These are phyloP conservation scores for Dinomys branickii DNA, from an alignment of 2,113 vertebrate genomes.

Conservation along the genomic window DNA sequence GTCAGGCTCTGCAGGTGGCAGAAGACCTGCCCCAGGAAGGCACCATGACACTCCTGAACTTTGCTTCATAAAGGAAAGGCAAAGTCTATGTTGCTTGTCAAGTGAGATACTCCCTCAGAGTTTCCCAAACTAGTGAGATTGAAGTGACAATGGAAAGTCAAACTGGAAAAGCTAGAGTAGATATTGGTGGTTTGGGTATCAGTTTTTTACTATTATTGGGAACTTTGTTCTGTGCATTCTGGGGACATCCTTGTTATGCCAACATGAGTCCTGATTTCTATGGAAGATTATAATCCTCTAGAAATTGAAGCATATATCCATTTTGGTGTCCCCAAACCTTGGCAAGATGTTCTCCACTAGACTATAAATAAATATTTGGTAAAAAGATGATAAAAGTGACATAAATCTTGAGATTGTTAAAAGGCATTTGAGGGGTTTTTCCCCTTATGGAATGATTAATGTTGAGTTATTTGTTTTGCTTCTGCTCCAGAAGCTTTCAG, in stretches of 20 bases:
- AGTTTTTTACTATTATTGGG: not conserved
- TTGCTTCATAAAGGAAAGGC: too few species aligned
- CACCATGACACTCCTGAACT: not conserved
- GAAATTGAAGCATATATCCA: not conserved
- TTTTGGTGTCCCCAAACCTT: not conserved
- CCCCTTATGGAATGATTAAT: not conserved
- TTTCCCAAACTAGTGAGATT: not conserved
- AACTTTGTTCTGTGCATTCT: not conserved
- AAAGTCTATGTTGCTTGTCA: not conserved
- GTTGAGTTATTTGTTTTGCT: not conserved
- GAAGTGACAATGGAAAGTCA: not conserved
- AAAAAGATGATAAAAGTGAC: not conserved
- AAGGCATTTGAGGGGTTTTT: not conserved
- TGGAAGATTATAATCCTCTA: not conserved
- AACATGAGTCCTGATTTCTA: not conserved
- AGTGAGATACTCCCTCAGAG: not conserved
- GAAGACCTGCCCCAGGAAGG: not conserved
- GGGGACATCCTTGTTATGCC: not conserved
- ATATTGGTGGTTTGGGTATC: not conserved
- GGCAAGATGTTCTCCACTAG: constrained; percentile 10
- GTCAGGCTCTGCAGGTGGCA: too few species aligned
- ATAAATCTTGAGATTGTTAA: not conserved
- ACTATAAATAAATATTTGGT: not conserved
- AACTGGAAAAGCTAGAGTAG: not conserved
- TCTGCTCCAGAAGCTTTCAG: not conserved